These are phyloP conservation scores for Drosophila nigrodunni DNA, from an alignment of 1,140 invertebrate species.

Conservation along the genomic window DNA sequence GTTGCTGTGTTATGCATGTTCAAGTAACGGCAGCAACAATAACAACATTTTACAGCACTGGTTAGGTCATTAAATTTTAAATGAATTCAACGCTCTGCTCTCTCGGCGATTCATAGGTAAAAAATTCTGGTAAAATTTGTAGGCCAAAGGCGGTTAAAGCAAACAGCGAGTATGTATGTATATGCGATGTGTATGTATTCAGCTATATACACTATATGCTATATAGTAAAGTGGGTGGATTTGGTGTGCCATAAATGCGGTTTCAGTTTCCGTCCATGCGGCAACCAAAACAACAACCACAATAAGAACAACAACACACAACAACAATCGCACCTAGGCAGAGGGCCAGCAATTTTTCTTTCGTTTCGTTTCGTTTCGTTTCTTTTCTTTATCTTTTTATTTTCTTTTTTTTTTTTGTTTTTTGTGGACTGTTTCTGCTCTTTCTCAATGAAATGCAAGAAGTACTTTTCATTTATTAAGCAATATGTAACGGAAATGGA, in stretches of 20 bases:
- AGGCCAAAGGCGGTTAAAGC: conserved; percentile 54
- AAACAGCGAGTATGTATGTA: conserved; percentile 22
- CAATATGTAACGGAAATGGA: conserved; percentile 16
- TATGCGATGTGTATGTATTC: background rate
- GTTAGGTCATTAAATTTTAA: conserved; percentile 83
- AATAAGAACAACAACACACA: conserved; percentile 27
- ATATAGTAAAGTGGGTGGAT: background rate
- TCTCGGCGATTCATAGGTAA: conserved; percentile 58
- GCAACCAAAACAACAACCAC: conserved; percentile 34
- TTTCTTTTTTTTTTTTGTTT: conserved; percentile 3
- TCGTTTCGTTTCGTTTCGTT: conserved; percentile 10
- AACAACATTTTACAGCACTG: conserved; percentile 60
- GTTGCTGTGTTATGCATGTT: conserved; percentile 17
- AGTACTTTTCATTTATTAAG: conserved; percentile 3
- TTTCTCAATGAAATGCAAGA: background rate
- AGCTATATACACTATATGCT: too few species aligned
- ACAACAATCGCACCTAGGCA: conserved; percentile 44
- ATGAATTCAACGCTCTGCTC: conserved; percentile 67
- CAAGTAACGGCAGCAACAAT: conserved; percentile 34
- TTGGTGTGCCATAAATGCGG: conserved; percentile 66
- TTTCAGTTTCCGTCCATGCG: conserved; percentile 63
- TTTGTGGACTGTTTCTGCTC: conserved; percentile 18
- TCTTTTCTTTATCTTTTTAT: conserved; percentile 44
- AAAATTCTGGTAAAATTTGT: conserved; percentile 58
- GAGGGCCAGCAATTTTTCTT: conserved; percentile 53